Base-by-base conservation (phyloP, 2,888 invertebrate genomes). In the Mythimna loreyi region DNA sequence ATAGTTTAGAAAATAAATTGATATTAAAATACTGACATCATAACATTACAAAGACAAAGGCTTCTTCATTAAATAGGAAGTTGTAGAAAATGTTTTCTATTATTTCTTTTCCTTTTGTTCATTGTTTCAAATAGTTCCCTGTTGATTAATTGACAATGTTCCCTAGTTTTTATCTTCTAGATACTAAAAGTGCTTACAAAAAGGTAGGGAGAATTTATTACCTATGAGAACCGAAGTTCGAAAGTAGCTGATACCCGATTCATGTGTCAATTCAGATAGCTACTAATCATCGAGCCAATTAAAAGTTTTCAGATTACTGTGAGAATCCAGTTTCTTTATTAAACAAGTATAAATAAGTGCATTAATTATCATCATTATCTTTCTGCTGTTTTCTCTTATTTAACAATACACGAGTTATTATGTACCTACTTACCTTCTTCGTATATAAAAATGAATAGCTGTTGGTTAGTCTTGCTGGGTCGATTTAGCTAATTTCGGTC, bases 81-180 rank as follows among this genome's bases (percentile, higher is more conserved):
- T 11, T 56, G n/a, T 49, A 9, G 50, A 63, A 64, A 67, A 74
- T 21, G 57, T 50, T 76, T 65, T 63, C 43, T 23, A 60, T 55
- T 49, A 65, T 40, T 65, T 57, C n/a, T 49, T 57, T 62, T 49
- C 21, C 65, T 72, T 62, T 69, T 65, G 69, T 67, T 47, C 36
- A 79, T 80, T 78, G 66, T 80, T 65, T 52, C 40, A 67, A 71
- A n/a, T 16, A 28, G 62, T 72, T 72, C 65, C 56, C 67, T 33
- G 52, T 68, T 66, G 28, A 43, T 49, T 56, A 60, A 73, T 73
- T 68, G 65, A 67, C 28, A 59, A 79, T 65, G 49, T 72, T 72
- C 66, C 45, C 52, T 72, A 59, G 53, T 69, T 67, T 67, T 69
- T 71, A 25, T 70, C 47, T 56, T 33, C 21, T 62, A n/a, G 43